These are phyloP conservation scores for Catocala nupta DNA, from an alignment of 2,888 invertebrate genomes.

Conservation along the genomic window DNA sequence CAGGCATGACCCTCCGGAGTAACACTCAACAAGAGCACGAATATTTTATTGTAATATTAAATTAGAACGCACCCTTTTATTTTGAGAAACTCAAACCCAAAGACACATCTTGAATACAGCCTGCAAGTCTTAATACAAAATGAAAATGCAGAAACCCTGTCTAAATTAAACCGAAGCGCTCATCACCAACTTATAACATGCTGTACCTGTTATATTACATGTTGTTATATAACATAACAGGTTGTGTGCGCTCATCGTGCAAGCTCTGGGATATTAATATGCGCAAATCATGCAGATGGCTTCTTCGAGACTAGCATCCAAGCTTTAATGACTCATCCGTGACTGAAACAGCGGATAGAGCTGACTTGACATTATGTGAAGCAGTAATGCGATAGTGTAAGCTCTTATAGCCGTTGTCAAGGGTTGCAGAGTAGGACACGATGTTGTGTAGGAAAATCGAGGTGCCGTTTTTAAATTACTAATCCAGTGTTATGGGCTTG, in stretches of 20 bases:
- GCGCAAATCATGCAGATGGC: slow-evolving; percentile 77
- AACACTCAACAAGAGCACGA: too few relatives aligned
- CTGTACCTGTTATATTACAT: slow-evolving; percentile 27
- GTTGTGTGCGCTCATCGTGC: slow-evolving; percentile 48
- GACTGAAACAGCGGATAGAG: slow-evolving; percentile 52
- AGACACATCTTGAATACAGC: slow-evolving; percentile 33
- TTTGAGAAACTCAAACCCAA: slow-evolving; percentile 25
- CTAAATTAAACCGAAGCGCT: slow-evolving; percentile 44
- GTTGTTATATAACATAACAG: slow-evolving; percentile 26
- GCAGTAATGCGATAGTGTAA: slow-evolving; percentile 31
- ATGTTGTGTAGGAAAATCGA: slow-evolving; percentile 1
- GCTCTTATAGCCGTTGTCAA: slow-evolving; percentile 13
- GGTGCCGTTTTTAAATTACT: too few relatives aligned
- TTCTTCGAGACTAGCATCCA: slow-evolving; percentile 61
- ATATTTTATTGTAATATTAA: too few relatives aligned
- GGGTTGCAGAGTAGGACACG: slow-evolving; percentile 12
- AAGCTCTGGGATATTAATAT: slow-evolving; percentile 73
- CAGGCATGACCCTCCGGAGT: too few relatives aligned
- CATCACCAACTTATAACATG: slow-evolving; percentile 48
- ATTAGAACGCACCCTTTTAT: background rate
- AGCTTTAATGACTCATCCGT: slow-evolving; percentile 64
- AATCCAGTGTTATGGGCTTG: too few relatives aligned
- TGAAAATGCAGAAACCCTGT: slow-evolving; percentile 37
- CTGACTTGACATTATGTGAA: slow-evolving; percentile 48
- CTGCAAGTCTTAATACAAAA: slow-evolving; percentile 17